phyloP scores from a whole-genome alignment of 2,113 vertebrate genomes.

The Apodemus sylvaticus region DNA sequence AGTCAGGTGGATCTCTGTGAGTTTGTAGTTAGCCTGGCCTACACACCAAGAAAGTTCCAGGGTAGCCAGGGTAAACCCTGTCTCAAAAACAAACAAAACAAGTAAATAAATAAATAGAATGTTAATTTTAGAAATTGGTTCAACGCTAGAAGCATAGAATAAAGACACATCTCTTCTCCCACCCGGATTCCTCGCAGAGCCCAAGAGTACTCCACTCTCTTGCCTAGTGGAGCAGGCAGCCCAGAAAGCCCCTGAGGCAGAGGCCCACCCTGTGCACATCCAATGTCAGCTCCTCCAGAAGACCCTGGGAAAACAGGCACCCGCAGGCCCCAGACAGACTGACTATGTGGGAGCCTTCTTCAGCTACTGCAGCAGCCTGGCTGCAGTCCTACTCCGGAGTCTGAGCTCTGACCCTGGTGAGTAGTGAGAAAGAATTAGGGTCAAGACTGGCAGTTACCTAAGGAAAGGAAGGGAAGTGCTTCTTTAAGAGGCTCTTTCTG shows the following conservation, averaged over 20 bases:
- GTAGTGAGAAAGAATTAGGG: background rate
- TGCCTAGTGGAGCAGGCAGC: conserved; percentile 90
- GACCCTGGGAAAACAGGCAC: conserved; percentile 85
- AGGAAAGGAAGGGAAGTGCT: background rate
- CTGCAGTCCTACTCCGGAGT: conserved; percentile 90
- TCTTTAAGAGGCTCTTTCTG: background rate
- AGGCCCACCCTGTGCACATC: conserved; percentile 89
- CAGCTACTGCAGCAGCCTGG: conserved; percentile 91
- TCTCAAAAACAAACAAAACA: background rate
- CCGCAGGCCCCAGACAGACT: conserved; percentile 71
- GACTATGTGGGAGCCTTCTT: conserved; percentile 91
- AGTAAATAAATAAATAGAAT: background rate
- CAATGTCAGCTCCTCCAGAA: conserved; percentile 91
- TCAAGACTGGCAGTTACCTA: background rate
- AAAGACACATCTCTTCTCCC: conserved; percentile 10
- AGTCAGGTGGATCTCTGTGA: background rate
- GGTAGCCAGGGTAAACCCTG: background rate
- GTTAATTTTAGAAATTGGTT: background rate
- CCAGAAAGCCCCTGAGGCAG: conserved; percentile 89
- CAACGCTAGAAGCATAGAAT: conserved; percentile 19
- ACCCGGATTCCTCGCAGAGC: conserved; percentile 81
- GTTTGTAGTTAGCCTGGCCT: background rate
- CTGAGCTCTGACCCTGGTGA: conserved; percentile 90
- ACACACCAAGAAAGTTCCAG: background rate
- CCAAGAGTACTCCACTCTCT: conserved; percentile 84